phyloP scores from a whole-genome alignment of 37 sponge, comb jelly and placozoan species.

The Chondrosia reniformis region DNA sequence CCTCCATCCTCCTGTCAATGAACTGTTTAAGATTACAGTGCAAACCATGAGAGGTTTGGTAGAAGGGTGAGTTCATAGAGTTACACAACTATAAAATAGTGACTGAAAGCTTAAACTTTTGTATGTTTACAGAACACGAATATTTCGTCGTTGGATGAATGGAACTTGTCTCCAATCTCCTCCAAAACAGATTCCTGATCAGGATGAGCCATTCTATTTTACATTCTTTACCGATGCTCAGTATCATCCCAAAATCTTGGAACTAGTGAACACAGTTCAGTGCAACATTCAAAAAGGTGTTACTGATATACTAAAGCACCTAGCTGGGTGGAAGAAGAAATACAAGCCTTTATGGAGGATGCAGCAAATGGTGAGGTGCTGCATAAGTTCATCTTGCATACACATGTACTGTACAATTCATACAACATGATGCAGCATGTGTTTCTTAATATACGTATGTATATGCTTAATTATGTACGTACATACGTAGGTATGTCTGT shows the following conservation, averaged over 20 bases:
- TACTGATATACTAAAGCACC: constrained; percentile 24
- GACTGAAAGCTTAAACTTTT: no score
- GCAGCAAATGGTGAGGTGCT: constrained; percentile 63
- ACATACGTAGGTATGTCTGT: neutral
- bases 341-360: constrained; percentile 86
- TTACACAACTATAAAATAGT: neutral
- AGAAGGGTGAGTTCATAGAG: constrained; percentile 54
- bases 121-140: constrained; percentile 56
- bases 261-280: constrained; percentile 48
- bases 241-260: constrained; percentile 58
- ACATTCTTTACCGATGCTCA: constrained; percentile 89
- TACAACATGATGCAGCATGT: constrained; percentile 10
- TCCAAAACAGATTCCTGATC: constrained; percentile 75
- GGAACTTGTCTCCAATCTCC: constrained; percentile 90
- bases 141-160: constrained; percentile 89
- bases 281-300: constrained; percentile 57
- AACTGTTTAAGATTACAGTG: constrained; percentile 77
- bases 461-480: neutral
- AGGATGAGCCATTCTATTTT: constrained; percentile 88
- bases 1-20: constrained; percentile 86
- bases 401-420: no score
- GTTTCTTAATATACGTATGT: constrained; percentile 17
- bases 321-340: constrained; percentile 72
- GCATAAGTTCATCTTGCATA: neutral
- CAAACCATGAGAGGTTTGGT: constrained; percentile 56